Base-by-base conservation (phyloP, 2,113 vertebrate genomes). In the Brachirus orientalis region DNA sequence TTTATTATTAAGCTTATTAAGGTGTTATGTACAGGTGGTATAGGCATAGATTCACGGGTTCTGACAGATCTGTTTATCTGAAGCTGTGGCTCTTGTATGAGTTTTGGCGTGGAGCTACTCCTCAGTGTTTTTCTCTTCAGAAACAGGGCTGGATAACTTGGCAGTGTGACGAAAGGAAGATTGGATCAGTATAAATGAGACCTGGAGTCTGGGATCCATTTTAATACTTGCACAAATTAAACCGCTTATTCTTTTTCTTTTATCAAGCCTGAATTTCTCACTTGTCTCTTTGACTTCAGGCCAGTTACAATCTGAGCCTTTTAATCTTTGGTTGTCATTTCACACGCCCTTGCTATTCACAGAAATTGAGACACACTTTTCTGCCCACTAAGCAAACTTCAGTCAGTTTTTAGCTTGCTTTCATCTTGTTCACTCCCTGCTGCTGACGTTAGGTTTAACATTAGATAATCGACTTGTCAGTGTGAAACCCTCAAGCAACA, bases 251-350 rank as follows among this genome's bases (percentile, higher is more conserved):
- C 65, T 14, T n/a, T 1, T 47, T 20, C 7, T n/a, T 14, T 65
- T 74, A 77, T 83, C 69, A 17, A 10, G 57, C 58, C 17, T 18
- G 53, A 58, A 71, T 74, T 55, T 69, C 47, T 52, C 55, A 45
- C 83, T 78, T 14, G 59, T 74, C 57, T 68, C 40, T 46, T 20
- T 58, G 46, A 57, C 74, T 83, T n/a, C 6, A n/a, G 73, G 77
- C 52, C 13, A 12, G 3, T 57, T 68, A 55, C 55, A 33, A 40
- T 79, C 65, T 22, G 2, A 45, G 68, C 51, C 1, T 22, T 65
- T 65, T 72, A 54, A 79, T 79, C 69, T 73, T 6, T 0, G 22
- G 63, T 59, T 81, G 62, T 57, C 13, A 13, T 48, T 77, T 53
- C 2, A 63, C 57, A 78, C 50, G 40, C 66, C 38, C 56, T 53